A percentile compares a stretch with the other conserved stretches of the same genome.
These are phyloP conservation scores for Ciconia boyciana DNA, from an alignment of 2,113 vertebrate species.

Conservation along the genomic window DNA sequence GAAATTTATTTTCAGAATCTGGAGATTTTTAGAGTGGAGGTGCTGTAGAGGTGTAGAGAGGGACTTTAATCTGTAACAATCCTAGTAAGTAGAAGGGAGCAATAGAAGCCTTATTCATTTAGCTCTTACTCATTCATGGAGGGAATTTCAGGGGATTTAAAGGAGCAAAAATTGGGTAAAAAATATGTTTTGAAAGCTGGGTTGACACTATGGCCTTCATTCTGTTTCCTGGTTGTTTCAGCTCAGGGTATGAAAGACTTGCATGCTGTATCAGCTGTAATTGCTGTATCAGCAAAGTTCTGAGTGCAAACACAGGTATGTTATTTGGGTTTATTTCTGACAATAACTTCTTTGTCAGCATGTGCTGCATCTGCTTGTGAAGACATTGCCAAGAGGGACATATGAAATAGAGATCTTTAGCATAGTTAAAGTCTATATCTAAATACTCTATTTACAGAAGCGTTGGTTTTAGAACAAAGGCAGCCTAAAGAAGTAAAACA, in stretches of 20 bases:
- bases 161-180: background rate
- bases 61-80: background rate
- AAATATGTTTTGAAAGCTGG: background rate
- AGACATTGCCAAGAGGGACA: background rate
- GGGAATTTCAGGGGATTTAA: background rate
- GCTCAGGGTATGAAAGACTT: background rate
- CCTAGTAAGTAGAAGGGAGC: background rate
- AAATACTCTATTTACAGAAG: background rate
- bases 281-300: background rate
- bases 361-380: background rate
- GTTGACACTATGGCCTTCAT: background rate
- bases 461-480: background rate
- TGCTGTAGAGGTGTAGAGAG: background rate
- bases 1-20: background rate
- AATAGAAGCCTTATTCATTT: background rate
- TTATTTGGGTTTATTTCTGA: constrained; percentile 15
- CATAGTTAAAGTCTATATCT: background rate
- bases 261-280: background rate
- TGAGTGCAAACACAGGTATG: background rate
- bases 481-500: background rate
- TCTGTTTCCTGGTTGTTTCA: background rate
- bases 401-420: background rate
- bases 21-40: background rate
- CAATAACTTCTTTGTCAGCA: background rate
- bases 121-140: background rate